Evolutionary conservation across 2,113 vertebrate genomes (phyloP).

Genomic region (Rhinoderma darwinii): DNA sequence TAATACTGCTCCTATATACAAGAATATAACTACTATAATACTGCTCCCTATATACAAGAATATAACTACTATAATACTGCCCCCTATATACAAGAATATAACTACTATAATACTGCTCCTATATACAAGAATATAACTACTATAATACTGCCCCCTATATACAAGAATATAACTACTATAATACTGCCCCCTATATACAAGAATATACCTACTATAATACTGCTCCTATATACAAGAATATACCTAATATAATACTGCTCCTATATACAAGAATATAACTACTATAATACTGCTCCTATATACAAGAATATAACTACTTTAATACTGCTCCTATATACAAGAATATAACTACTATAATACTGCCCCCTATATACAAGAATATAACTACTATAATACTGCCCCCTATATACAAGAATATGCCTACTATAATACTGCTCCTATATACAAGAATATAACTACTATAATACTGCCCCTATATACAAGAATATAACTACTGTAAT

Average conservation of each 20-base stretch:
- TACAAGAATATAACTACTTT: conserved; percentile 15
- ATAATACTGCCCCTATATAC: no score
- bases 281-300: conserved; percentile 5
- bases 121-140: neutral
- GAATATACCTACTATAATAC: conserved; percentile 1
- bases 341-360: conserved; percentile 21
- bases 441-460: neutral
- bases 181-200: neutral
- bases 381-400: neutral
- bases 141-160: neutral
- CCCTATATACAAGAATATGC: neutral
- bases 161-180: conserved; percentile 7
- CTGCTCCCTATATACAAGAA: neutral
- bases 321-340: conserved; percentile 4
- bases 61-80: no score
- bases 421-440: neutral
- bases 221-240: neutral
- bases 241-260: conserved; percentile 3
- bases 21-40: no score
- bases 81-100: neutral
- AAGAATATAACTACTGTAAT: no score
- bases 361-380: neutral
- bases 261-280: conserved; percentile 4
- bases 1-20: no score
- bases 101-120: neutral